Conservation (phyloP, 2,797 vertebrate species). For the Fundulus diaphanus region DNA sequence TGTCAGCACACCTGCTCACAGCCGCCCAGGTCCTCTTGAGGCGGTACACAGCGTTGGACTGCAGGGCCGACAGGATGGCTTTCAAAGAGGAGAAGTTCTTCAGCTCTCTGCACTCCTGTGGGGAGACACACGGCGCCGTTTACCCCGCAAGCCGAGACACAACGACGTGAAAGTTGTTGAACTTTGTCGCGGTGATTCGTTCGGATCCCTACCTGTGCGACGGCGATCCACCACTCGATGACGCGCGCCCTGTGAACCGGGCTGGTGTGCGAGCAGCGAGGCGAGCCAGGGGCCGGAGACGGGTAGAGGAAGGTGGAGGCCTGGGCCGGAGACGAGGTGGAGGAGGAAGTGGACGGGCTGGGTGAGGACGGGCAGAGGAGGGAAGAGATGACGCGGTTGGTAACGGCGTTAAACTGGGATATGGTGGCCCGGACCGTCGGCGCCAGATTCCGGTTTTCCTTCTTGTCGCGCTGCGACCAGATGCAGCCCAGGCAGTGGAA, state of each 20-base stretch:
- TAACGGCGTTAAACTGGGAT: constrained; percentile 89
- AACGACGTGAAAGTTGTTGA: not conserved
- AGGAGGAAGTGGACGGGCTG: constrained; percentile 53
- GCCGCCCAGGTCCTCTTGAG: constrained; percentile 89
- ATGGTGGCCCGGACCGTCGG: constrained; percentile 89
- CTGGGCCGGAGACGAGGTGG: constrained; percentile 43
- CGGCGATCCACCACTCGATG: constrained; percentile 88
- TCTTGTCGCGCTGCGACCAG: constrained; percentile 93
- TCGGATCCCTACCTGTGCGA: constrained; percentile 84
- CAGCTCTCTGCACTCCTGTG: constrained; percentile 85
- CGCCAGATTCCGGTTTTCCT: constrained; percentile 80
- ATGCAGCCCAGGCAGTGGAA: constrained; percentile 91
- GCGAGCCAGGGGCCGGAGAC: constrained; percentile 52
- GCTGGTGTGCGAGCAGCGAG: constrained; percentile 51
- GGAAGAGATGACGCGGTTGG: constrained; percentile 87
- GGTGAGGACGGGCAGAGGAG: constrained; percentile 77
- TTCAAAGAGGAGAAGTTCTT: constrained; percentile 90
- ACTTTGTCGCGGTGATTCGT: not conserved
- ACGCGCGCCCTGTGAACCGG: constrained; percentile 78
- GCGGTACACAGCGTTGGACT: constrained; percentile 88
- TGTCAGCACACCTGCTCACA: constrained; percentile 74
- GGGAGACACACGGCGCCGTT: not conserved
- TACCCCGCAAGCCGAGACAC: not conserved
- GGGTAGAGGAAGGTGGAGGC: constrained; percentile 53
- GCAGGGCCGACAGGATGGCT: constrained; percentile 90